A percentile compares a stretch with the other conserved stretches of the same genome.
phyloP scores from a whole-genome alignment of 2,113 vertebrate genomes.

The Cathartes aura region DNA sequence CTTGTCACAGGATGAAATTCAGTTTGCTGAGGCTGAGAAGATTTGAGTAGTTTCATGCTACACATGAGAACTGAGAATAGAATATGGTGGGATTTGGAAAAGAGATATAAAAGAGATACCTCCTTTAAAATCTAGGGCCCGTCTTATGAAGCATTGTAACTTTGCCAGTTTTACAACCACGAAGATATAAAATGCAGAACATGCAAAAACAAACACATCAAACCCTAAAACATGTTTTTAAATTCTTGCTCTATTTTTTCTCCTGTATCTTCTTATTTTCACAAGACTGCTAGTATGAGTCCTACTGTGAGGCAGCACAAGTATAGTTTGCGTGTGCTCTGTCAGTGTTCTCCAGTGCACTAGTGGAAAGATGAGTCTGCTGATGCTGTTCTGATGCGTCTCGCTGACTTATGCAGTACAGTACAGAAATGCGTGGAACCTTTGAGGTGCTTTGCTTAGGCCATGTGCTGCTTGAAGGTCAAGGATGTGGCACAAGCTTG shows the following conservation, averaged over 20 bases:
- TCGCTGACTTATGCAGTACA: not conserved
- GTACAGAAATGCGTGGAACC: not conserved
- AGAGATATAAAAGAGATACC: not conserved
- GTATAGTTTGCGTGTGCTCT: not conserved
- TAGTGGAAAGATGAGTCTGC: not conserved
- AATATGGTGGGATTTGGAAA: not conserved
- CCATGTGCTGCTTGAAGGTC: not conserved
- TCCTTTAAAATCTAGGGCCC: not conserved
- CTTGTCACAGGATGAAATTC: slow-evolving; percentile 22
- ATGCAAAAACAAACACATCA: not conserved
- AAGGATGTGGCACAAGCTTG: not conserved
- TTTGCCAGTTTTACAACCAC: not conserved
- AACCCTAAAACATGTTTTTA: not conserved
- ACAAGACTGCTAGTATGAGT: not conserved
- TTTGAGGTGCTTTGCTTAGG: not conserved
- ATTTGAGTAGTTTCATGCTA: not conserved
- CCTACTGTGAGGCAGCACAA: not conserved
- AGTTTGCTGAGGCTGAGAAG: slow-evolving; percentile 10
- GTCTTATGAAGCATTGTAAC: not conserved
- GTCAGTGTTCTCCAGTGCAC: not conserved
- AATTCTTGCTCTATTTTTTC: not conserved
- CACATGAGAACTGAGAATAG: not conserved
- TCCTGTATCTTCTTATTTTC: not conserved
- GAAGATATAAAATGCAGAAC: not conserved
- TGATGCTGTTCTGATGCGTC: not conserved